phyloP scores from a whole-genome alignment of 2,888 invertebrate genomes.

The Trissolcus japonicus region DNA sequence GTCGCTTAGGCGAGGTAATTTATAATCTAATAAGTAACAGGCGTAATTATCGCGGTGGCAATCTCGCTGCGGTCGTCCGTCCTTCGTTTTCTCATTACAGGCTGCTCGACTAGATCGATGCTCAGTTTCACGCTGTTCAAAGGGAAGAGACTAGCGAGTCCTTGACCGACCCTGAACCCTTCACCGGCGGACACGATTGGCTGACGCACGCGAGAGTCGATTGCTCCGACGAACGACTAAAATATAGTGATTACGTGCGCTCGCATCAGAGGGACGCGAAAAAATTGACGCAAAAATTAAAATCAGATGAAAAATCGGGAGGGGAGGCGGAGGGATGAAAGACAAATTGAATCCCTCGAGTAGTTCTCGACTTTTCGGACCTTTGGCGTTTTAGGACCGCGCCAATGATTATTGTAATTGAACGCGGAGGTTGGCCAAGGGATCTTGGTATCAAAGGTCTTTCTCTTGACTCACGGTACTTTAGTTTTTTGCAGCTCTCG shows the following conservation, averaged over 20 bases:
- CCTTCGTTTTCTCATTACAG: slow-evolving; percentile 44
- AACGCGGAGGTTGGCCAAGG: neutral
- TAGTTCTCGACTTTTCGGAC: neutral
- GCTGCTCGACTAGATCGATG: slow-evolving; percentile 50
- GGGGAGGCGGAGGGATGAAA: neutral
- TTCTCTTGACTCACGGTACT: slow-evolving; percentile 4
- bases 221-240: slow-evolving; percentile 65
- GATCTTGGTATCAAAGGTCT: neutral
- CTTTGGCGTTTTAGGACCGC: neutral
- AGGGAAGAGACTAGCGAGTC: slow-evolving; percentile 66
- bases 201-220: slow-evolving; percentile 63
- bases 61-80: slow-evolving; percentile 29
- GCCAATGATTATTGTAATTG: slow-evolving; percentile 7
- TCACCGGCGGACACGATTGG: slow-evolving; percentile 65
- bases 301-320: slow-evolving; percentile 4
- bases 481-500: slow-evolving; percentile 8
- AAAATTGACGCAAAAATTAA: slow-evolving; percentile 18
- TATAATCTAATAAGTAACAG: slow-evolving; percentile 57
- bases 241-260: slow-evolving; percentile 68
- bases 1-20: slow-evolving; percentile 49
- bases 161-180: slow-evolving; percentile 76
- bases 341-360: neutral
- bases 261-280: slow-evolving; percentile 26
- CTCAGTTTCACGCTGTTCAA: slow-evolving; percentile 46
- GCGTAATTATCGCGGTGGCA: slow-evolving; percentile 53